Base-by-base conservation (phyloP, 1,140 invertebrate species). In the Camponotus floridanus region DNA sequence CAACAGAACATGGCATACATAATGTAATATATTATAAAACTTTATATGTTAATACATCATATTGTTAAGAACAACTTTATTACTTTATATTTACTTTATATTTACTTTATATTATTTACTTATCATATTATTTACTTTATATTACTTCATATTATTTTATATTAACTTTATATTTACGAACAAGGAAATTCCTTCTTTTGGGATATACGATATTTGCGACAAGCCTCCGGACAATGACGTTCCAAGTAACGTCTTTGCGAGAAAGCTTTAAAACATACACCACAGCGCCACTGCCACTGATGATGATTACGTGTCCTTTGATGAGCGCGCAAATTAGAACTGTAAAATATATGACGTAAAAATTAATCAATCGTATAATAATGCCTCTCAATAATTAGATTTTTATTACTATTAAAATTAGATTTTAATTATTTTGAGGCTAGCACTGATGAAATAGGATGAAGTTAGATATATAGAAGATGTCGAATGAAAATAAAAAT, bases 171-270 rank as follows among this genome's bases (percentile, higher is more conserved):
- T 71, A 42, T 61, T 83, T 45, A 92, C 33, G 26, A 70, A 48
- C 85, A 89, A 57, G 11, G 76, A 26, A 86, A 59, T 33, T 94
- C 93, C 67, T 89, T 91, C 76, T 92, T 94, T 59, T 95, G 94
- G 2, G 94, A 92, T 76, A 93, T 91, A 84, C 93, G 92, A 61
- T 96, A 97, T 91, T 97, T 97, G 31, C 95, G 94, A 90, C 97
- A 98, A 3, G 97, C 97, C 85, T 97, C 96, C 2, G 96, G 93
- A 59, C 96, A 95, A 89, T 98, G 97, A 8, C 97, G 95, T 90
- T 97, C 97, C 15, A 98, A 93, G 90, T 97, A 98, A 13, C 96
- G 95, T 74, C 96, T 95, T 93, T 97, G 97, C 31, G 97, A 97
- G 92, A 98, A 98, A 15, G 97, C 96, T 90, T 97, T 97, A 59